Base-by-base conservation (phyloP, 2,888 invertebrate genomes). In the Aphelenchoides bicaudatus region DNA sequence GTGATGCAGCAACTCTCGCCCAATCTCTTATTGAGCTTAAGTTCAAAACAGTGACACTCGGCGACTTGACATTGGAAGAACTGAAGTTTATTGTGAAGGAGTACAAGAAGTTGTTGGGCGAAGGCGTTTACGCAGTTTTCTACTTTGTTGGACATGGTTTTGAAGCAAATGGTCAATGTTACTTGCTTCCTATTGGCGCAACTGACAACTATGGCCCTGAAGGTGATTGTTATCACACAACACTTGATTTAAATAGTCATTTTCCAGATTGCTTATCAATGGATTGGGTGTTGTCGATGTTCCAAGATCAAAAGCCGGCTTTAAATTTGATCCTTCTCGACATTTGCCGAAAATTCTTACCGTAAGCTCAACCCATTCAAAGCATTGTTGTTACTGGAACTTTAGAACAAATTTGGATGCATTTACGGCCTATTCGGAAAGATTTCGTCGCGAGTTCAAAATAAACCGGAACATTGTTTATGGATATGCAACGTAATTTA, bases 131-230 rank as follows among this genome's bases (percentile, higher is more conserved):
- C 60, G 79, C 79, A 13, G 71, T 79, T 10, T 76, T 79, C 61
- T 82, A 82, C 64, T 82, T 81, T 63, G 81, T 80, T 58, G 82
- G 82, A 0, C 82, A 82, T 62, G 82, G 82, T 1, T 81, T 82
- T 66, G 81, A 82, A 59, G 79, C 79, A 28, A 72, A 78, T 50
- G 80, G 80, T 19, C 78, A 80, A 58, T 80, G 80, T 49, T 82
- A 79, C 66, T 68, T 82, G n/a, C 74, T 82, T 16, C 81, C 82
- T 1, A 75, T 79, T 2, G 81, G 82, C 62, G 81, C 80, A 13
- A 66, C 59, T 19, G 70, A 72, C 19, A 67, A 68, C 31, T 70
- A 71, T 53, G 63, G 65, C 13, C 79, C 78, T 3, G 65, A 76
- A 13, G n/a, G n/a, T n/a, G n/a, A n/a, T n/a, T n/a, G n/a, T n/a